Evolutionary conservation across 1,140 invertebrate species (phyloP).

Genomic region (Zaprionus ghesquierei): DNA sequence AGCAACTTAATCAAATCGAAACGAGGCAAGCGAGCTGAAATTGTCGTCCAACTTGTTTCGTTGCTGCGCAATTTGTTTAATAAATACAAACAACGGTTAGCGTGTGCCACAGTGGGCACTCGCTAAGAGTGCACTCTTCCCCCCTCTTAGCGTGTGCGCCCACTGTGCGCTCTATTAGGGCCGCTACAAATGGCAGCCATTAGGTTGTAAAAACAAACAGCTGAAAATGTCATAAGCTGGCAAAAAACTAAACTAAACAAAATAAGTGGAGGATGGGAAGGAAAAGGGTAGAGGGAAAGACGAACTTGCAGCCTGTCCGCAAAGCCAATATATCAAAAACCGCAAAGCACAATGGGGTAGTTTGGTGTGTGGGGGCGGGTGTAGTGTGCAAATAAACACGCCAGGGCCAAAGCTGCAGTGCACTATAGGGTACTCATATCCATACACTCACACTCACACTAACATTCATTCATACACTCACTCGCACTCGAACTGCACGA

Average conservation of each 20-base stretch:
- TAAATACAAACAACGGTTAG: constrained; percentile 42
- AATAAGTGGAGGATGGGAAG: neutral
- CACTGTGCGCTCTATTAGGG: constrained; percentile 31
- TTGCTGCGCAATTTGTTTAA: constrained; percentile 58
- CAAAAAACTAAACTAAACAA: constrained; percentile 6
- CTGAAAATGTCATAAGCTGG: constrained; percentile 35
- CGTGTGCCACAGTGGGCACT: constrained; percentile 26
- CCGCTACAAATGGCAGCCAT: constrained; percentile 36
- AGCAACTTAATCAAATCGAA: constrained; percentile 68
- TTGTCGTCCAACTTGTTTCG: constrained; percentile 44
- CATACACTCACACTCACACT: too few relatives aligned
- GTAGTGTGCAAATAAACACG: constrained; percentile 18
- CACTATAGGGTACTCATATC: neutral
- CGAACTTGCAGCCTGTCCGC: neutral
- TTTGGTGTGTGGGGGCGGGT: neutral
- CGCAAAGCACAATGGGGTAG: constrained; percentile 3
- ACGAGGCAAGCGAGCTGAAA: constrained; percentile 40
- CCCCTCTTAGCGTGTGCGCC: neutral
- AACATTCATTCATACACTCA: too few relatives aligned
- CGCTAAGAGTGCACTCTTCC: neutral
- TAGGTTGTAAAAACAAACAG: constrained; percentile 35
- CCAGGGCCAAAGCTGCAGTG: constrained; percentile 10
- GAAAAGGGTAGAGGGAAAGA: neutral
- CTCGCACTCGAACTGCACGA: neutral
- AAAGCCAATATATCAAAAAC: constrained; percentile 34